A percentile compares a stretch with the other conserved stretches of the same genome.
Evolutionary conservation across 2,888 invertebrate species (phyloP).

Genomic region (Lycaena phlaeas): DNA sequence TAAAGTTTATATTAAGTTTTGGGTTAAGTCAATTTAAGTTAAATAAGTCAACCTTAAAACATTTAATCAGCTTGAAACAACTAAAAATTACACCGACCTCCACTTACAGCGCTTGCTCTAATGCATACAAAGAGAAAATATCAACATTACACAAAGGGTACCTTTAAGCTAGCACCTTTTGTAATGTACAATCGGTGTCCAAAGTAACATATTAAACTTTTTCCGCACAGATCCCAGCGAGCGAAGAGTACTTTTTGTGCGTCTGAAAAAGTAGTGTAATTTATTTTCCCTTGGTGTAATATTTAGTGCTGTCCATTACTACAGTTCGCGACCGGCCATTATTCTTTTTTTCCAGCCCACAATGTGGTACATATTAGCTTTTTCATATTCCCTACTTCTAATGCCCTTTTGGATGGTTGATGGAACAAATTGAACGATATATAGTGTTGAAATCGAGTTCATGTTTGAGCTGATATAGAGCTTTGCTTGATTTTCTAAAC

Average conservation of each 20-base stretch:
- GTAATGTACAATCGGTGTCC: conserved; percentile 24
- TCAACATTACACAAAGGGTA: background rate
- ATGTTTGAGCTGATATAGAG: too few species aligned
- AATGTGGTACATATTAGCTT: conserved; percentile 60
- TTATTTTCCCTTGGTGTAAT: conserved; percentile 70
- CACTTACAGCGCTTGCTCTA: background rate
- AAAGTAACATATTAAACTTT: conserved; percentile 60
- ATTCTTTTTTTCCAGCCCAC: conserved; percentile 61
- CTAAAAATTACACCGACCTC: too few species aligned
- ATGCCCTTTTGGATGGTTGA: background rate
- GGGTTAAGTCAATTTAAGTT: too few species aligned
- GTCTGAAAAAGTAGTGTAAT: conserved; percentile 66
- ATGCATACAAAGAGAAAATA: background rate
- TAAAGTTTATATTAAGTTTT: too few species aligned
- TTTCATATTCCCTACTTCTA: conserved; percentile 23
- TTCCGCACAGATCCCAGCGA: conserved; percentile 50
- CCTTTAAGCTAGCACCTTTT: conserved; percentile 1
- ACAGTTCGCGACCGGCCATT: conserved; percentile 71
- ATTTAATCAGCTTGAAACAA: too few species aligned
- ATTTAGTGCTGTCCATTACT: conserved; percentile 73
- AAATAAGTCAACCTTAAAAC: too few species aligned
- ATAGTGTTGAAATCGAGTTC: background rate
- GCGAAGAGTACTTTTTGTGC: conserved; percentile 63
- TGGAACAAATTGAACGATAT: background rate
- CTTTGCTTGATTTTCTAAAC: too few species aligned